Conservation (phyloP, 2,113 vertebrate species). For the Chrysemys picta region DNA sequence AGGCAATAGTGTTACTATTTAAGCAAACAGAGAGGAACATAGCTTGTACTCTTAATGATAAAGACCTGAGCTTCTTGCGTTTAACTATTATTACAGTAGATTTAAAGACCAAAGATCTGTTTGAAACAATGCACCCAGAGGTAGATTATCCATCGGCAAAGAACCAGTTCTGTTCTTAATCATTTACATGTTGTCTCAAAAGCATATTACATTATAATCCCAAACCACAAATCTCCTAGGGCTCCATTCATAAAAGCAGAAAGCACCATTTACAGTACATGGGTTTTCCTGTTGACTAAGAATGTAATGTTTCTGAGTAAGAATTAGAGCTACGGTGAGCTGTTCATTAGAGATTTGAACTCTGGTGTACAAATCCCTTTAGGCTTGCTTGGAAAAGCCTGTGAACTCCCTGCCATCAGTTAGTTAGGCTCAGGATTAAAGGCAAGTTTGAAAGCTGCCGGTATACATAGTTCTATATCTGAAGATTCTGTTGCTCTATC, state of each 20-base stretch:
- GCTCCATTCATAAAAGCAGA: neutral
- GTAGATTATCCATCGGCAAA: neutral
- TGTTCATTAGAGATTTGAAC: neutral
- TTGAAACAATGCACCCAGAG: constrained; percentile 9
- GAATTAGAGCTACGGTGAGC: neutral
- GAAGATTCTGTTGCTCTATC: neutral
- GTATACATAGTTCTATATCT: constrained; percentile 3
- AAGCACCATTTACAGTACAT: neutral
- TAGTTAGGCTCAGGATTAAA: neutral
- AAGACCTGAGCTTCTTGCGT: constrained; percentile 26
- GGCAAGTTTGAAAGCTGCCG: neutral
- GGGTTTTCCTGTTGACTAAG: neutral
- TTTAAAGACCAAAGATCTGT: constrained; percentile 13
- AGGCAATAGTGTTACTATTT: constrained; percentile 46
- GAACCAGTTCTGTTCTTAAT: constrained; percentile 4
- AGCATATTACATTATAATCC: constrained; percentile 5
- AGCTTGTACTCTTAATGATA: constrained; percentile 31
- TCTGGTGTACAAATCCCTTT: neutral
- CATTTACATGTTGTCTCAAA: constrained; percentile 42
- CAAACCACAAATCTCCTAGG: neutral
- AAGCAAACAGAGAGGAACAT: constrained; percentile 44
- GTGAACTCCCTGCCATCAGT: neutral
- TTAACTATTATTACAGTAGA: constrained; percentile 26
- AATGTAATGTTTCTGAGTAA: constrained; percentile 14
- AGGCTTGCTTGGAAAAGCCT: neutral